Percentiles rank a stretch among this genome's conserved stretches.
Evolutionary conservation across 2,797 vertebrate species (phyloP).

Genomic region (Phrynocephalus forsythii): DNA sequence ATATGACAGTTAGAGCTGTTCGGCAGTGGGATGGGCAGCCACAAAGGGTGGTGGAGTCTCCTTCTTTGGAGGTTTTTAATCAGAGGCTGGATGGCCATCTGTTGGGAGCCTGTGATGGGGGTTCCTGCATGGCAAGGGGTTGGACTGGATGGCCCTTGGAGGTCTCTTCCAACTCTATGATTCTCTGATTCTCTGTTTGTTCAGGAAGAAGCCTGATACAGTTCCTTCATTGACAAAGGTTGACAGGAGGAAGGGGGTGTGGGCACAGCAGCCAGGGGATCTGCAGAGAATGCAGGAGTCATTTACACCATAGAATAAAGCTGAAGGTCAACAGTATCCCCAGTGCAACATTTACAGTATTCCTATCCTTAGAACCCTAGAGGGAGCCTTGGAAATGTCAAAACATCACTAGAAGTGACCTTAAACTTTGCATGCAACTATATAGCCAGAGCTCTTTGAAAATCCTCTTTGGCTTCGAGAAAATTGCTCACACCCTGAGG

Average conservation of each 20-base stretch:
- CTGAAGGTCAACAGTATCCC: conserved; percentile 35
- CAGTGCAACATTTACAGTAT: conserved; percentile 63
- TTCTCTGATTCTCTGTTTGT: not conserved
- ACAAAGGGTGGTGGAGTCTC: no score
- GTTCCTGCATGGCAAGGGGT: no score
- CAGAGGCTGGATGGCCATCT: no score
- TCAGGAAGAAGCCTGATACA: not conserved
- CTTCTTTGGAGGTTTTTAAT: no score
- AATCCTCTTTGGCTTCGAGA: conserved; percentile 56
- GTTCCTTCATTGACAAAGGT: not conserved
- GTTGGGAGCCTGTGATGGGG: no score
- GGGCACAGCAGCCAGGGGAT: not conserved
- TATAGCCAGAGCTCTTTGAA: conserved; percentile 43
- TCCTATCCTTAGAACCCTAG: conserved; percentile 51
- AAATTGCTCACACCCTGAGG: conserved; percentile 59
- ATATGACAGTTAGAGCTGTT: no score
- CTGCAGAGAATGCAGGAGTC: not conserved
- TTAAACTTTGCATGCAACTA: conserved; percentile 74
- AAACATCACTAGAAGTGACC: conserved; percentile 73
- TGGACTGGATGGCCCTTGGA: no score
- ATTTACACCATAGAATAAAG: conserved; percentile 5
- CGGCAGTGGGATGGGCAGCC: no score
- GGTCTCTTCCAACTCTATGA: no score
- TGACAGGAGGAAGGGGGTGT: not conserved
- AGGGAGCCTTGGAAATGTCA: conserved; percentile 74